Evolutionary conservation across 1,140 invertebrate species (phyloP).

Genomic region (Coenobita brevimanus): DNA sequence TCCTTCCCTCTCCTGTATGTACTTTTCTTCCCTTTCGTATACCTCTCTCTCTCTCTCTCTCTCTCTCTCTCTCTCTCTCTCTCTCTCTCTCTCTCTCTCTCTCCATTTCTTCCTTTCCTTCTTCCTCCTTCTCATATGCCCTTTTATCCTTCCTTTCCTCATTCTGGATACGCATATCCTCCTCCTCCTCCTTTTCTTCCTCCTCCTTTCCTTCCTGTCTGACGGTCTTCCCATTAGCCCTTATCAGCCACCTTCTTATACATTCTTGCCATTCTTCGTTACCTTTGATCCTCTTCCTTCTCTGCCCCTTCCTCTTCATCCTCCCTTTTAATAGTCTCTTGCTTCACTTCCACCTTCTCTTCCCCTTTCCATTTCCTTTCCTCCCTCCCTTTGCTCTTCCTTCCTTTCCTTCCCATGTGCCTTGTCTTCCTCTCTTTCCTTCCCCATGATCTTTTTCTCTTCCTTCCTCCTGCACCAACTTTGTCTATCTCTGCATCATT

Average conservation of each 20-base stretch:
- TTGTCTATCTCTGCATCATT: background rate
- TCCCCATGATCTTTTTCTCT: background rate
- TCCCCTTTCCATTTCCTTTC: no score
- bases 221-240: background rate
- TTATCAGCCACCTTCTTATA: background rate
- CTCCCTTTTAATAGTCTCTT: no score
- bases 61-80: background rate
- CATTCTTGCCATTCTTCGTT: background rate
- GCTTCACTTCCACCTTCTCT: no score
- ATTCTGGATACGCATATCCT: conserved; percentile 8
- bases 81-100: background rate
- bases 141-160: background rate
- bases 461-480: background rate
- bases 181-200: conserved; percentile 1
- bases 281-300: background rate
- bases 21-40: no score
- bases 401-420: no score
- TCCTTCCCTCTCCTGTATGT: background rate
- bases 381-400: no score
- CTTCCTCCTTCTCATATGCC: background rate
- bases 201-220: conserved; percentile 20
- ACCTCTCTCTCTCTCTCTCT: background rate
- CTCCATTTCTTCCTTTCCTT: background rate
- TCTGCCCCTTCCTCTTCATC: no score
- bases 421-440: no score